Percentiles rank a stretch among this genome's conserved stretches.
phyloP scores from a whole-genome alignment of 1,140 invertebrate genomes.

The Oryzaephilus surinamensis region DNA sequence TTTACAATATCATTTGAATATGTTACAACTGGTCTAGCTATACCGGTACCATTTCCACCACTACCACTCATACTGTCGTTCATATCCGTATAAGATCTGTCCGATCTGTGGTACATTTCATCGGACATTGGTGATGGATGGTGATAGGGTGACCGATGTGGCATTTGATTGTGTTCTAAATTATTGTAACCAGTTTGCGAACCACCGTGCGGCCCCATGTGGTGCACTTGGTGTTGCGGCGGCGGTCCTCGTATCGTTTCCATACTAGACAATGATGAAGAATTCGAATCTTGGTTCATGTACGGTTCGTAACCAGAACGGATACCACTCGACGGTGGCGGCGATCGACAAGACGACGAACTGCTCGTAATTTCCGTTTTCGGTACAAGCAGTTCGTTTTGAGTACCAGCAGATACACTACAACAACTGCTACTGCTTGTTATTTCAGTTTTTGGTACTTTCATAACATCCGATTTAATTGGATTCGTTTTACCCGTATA shows the following conservation, averaged over 20 bases:
- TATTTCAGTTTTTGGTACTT: conserved; percentile 43
- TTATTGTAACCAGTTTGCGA: conserved; percentile 38
- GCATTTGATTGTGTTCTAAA: conserved; percentile 43
- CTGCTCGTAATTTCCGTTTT: conserved; percentile 43
- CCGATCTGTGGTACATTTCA: conserved; percentile 40
- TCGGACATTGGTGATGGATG: conserved; percentile 40
- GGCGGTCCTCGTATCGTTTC: conserved; percentile 47
- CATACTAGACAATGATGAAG: conserved; percentile 60
- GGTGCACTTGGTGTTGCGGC: conserved; percentile 24
- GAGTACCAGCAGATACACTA: conserved; percentile 32
- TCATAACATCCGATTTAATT: conserved; percentile 48
- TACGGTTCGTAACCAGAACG: conserved; percentile 45
- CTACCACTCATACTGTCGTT: conserved; percentile 30
- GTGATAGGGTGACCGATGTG: conserved; percentile 55
- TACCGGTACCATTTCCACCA: too few relatives aligned
- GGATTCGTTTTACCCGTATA: conserved; percentile 37
- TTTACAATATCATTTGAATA: conserved; percentile 47
- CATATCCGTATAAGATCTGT: conserved; percentile 44
- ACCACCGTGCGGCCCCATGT: conserved; percentile 34
- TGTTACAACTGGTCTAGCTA: conserved; percentile 49
- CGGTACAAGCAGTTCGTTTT: conserved; percentile 47
- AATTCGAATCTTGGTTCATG: conserved; percentile 59
- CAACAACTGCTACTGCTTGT: conserved; percentile 40
- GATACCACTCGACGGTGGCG: conserved; percentile 31
- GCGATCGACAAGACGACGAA: conserved; percentile 41